Conservation (phyloP, 2,888 invertebrate genomes). For the Ischnura elegans region DNA sequence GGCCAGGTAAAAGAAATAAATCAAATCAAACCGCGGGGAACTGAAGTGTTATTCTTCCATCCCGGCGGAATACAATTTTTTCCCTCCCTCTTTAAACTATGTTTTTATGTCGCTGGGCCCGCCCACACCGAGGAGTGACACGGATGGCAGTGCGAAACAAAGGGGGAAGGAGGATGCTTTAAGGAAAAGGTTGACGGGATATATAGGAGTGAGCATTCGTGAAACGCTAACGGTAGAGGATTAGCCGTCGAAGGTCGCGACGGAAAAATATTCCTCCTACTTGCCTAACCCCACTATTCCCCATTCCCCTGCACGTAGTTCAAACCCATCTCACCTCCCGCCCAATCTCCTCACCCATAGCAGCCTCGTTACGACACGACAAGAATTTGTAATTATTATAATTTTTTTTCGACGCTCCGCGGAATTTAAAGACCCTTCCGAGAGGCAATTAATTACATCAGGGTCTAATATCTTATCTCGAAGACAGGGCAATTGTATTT, state of each 20-base stretch:
- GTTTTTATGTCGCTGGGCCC: too few relatives aligned
- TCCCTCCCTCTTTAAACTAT: too few relatives aligned
- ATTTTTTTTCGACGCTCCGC: background rate
- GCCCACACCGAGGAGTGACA: too few relatives aligned
- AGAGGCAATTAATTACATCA: background rate
- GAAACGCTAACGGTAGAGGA: conserved; percentile 52
- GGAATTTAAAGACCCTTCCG: background rate
- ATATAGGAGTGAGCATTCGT: background rate
- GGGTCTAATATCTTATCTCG: conserved; percentile 31
- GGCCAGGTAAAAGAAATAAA: too few relatives aligned
- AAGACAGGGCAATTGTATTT: conserved; percentile 16
- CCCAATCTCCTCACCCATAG: background rate
- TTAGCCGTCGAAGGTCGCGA: conserved; percentile 40
- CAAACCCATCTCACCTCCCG: background rate
- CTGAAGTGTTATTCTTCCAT: too few relatives aligned
- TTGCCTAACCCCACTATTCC: background rate
- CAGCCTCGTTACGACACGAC: background rate
- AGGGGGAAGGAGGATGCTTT: background rate
- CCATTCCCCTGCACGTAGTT: background rate
- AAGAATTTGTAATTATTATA: conserved; percentile 12
- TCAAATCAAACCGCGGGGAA: too few relatives aligned
- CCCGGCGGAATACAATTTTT: too few relatives aligned
- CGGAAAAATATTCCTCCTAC: conserved; percentile 33
- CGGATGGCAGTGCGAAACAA: background rate
- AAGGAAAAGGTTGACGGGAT: background rate